Conservation (phyloP, 1,140 invertebrate genomes). For the Drosophila lini region DNA sequence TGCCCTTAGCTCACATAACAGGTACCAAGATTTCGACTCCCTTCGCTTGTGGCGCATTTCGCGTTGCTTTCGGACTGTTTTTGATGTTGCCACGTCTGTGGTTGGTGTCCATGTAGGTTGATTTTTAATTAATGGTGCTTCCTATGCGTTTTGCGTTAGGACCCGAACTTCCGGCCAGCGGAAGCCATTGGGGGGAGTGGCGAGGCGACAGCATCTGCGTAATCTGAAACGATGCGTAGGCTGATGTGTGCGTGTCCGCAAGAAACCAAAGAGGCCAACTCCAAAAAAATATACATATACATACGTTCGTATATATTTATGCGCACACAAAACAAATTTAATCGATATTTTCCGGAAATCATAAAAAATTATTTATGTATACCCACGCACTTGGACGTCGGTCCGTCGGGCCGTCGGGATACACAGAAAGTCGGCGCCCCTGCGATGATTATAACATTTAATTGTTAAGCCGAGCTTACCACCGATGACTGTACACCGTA, state of each 20-base stretch:
- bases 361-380: conserved; percentile 75
- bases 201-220: conserved; percentile 24
- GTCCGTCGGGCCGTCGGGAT: background rate
- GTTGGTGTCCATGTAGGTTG: conserved; percentile 60
- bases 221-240: conserved; percentile 3
- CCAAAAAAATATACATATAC: conserved; percentile 16
- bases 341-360: conserved; percentile 73
- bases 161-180: conserved; percentile 44
- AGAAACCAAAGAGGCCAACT: conserved; percentile 37
- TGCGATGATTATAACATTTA: conserved; percentile 62
- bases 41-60: background rate
- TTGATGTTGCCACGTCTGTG: conserved; percentile 51
- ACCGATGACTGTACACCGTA: conserved; percentile 52
- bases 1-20: background rate
- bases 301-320: background rate
- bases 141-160: conserved; percentile 65
- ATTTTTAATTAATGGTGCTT: conserved; percentile 77
- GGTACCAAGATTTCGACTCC: background rate
- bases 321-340: conserved; percentile 51
- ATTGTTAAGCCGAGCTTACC: conserved; percentile 59
- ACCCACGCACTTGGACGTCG: conserved; percentile 42
- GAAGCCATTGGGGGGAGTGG: conserved; percentile 12
- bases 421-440: conserved; percentile 25
- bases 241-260: conserved; percentile 34
- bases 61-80: conserved; percentile 42